These are phyloP conservation scores for Gadopsis bispinosus DNA, from an alignment of 2,797 vertebrate genomes.

Conservation along the genomic window DNA sequence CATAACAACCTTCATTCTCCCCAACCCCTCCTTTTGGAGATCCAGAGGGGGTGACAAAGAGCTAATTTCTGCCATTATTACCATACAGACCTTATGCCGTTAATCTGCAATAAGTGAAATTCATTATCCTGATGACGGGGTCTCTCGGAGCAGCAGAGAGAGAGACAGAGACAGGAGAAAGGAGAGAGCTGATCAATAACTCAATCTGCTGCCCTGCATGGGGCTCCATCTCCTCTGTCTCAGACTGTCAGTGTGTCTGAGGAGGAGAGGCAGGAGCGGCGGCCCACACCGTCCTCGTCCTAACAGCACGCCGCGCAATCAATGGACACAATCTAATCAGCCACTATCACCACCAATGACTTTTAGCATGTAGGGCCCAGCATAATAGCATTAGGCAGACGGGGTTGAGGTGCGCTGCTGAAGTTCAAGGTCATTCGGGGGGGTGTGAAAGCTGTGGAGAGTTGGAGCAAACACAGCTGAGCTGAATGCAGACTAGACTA, in stretches of 20 bases:
- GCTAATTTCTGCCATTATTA: slow-evolving; percentile 81
- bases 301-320: slow-evolving; percentile 76
- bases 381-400: slow-evolving; percentile 79
- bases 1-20: slow-evolving; percentile 61
- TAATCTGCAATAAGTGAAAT: slow-evolving; percentile 85
- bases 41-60: slow-evolving; percentile 80
- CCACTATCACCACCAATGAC: slow-evolving; percentile 80
- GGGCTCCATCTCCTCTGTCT: slow-evolving; percentile 77
- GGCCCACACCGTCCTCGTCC: slow-evolving; percentile 65
- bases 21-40: slow-evolving; percentile 58
- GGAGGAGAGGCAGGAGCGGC: slow-evolving; percentile 63
- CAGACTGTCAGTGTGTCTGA: slow-evolving; percentile 72
- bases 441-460: slow-evolving; percentile 36
- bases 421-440: slow-evolving; percentile 75
- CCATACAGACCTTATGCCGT: slow-evolving; percentile 77
- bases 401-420: slow-evolving; percentile 50
- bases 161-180: slow-evolving; percentile 68
- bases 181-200: slow-evolving; percentile 82
- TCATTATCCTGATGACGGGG: slow-evolving; percentile 82
- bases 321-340: slow-evolving; percentile 86
- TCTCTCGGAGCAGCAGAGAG: slow-evolving; percentile 72
- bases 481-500: slow-evolving; percentile 3
- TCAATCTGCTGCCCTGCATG: slow-evolving; percentile 82
- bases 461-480: slow-evolving; percentile 23
- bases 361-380: slow-evolving; percentile 76